phyloP scores from a whole-genome alignment of 1,140 invertebrate species.

The Drosophila rhopaloa region DNA sequence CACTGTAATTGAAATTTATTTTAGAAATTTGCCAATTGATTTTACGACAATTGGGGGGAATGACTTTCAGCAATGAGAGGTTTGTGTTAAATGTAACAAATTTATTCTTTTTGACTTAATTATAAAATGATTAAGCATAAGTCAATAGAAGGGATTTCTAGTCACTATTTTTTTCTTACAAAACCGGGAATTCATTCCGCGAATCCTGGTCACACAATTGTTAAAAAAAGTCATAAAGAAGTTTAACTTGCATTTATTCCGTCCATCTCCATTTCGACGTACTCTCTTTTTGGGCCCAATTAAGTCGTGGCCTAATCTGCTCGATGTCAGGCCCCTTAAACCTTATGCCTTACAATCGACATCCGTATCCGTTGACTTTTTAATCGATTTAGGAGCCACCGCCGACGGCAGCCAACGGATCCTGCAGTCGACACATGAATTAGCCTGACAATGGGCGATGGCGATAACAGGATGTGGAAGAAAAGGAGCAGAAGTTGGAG shows the following conservation, averaged over 20 bases:
- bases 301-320: constrained; percentile 25
- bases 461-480: constrained; percentile 42
- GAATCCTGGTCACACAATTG: too few relatives aligned
- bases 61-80: neutral
- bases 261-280: neutral
- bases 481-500: constrained; percentile 11
- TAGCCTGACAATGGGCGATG: constrained; percentile 68
- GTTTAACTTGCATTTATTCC: neutral
- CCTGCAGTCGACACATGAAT: constrained; percentile 80
- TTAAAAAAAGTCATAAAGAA: too few relatives aligned
- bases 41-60: constrained; percentile 6
- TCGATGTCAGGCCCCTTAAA: constrained; percentile 4
- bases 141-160: too few relatives aligned
- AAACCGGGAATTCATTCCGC: too few relatives aligned
- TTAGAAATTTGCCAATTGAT: constrained; percentile 38
- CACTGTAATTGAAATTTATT: constrained; percentile 66
- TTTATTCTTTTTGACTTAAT: too few relatives aligned
- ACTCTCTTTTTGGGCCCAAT: constrained; percentile 11
- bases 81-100: too few relatives aligned
- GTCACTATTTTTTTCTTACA: too few relatives aligned
- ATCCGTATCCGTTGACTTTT: constrained; percentile 65
- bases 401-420: constrained; percentile 32
- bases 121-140: too few relatives aligned
- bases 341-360: constrained; percentile 36
- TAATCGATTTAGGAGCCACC: constrained; percentile 70